Conservation (phyloP, 2,113 vertebrate genomes). For the Cebus imitator region DNA sequence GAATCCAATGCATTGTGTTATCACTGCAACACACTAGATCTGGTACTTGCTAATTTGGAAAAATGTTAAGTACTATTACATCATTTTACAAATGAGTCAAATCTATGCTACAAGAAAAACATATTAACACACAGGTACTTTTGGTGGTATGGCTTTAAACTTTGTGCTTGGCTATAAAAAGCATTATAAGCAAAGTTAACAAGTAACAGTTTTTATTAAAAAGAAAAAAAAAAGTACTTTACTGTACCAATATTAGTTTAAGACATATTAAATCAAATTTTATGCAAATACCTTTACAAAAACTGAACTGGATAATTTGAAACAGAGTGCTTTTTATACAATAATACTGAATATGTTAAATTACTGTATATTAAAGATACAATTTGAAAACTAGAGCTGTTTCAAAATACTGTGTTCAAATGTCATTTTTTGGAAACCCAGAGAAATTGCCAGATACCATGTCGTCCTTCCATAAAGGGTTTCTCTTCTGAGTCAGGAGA, state of each 20-base stretch:
- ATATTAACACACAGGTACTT: constrained; percentile 2
- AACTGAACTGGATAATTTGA: constrained; percentile 69
- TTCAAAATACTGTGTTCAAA: constrained; percentile 37
- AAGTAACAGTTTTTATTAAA: constrained; percentile 33
- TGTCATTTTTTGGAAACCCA: not conserved
- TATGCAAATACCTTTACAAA: constrained; percentile 76
- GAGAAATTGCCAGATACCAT: not conserved
- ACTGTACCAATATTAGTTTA: constrained; percentile 75
- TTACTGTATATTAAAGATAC: constrained; percentile 49
- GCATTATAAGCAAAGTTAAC: constrained; percentile 67
- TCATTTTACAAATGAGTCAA: constrained; percentile 54
- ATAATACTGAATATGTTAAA: constrained; percentile 39
- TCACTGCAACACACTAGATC: not conserved
- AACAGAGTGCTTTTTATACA: constrained; percentile 65
- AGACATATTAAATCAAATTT: constrained; percentile 65
- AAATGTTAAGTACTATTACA: not conserved
- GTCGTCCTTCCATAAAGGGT: not conserved
- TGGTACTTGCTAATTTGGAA: not conserved
- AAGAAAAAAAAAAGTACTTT: constrained; percentile 28
- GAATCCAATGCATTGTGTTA: not conserved
- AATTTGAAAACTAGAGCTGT: constrained; percentile 15
- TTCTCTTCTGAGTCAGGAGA: not conserved
- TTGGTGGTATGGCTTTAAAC: constrained; percentile 72
- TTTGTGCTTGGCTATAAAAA: constrained; percentile 64
- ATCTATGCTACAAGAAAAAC: constrained; percentile 40